Percentiles rank a stretch among this genome's conserved stretches.
Conservation (phyloP, 23 tunicate genomes). For the Phallusia fumigata region DNA sequence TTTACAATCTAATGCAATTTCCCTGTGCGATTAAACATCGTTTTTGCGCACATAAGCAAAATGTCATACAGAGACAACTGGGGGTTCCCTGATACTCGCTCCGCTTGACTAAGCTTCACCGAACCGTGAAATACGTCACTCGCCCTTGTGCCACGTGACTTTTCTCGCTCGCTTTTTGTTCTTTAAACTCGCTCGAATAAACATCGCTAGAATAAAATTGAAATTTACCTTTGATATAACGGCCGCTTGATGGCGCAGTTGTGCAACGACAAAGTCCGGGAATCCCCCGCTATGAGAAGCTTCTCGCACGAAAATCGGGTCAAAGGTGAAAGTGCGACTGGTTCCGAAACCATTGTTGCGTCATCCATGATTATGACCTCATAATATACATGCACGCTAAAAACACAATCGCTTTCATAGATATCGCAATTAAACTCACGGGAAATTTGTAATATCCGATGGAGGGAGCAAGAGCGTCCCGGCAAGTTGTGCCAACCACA, state of each 20-base stretch:
- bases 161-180: no score
- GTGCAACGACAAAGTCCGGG: background rate
- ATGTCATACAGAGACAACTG: no score
- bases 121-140: no score
- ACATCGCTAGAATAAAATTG: no score
- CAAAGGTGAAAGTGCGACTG: slow-evolving; percentile 25
- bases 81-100: no score
- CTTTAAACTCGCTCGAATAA: no score
- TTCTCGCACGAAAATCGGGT: slow-evolving; percentile 28
- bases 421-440: background rate
- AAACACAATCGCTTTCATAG: no score
- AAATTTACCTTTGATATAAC: slow-evolving; percentile 23
- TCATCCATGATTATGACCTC: slow-evolving; percentile 36
- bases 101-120: no score
- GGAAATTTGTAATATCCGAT: slow-evolving; percentile 49
- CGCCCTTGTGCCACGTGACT: no score
- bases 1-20: no score
- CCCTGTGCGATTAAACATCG: no score
- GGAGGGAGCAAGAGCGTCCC: slow-evolving; percentile 15
- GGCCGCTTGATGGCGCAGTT: background rate
- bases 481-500: slow-evolving; percentile 17
- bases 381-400: background rate
- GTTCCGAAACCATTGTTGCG: slow-evolving; percentile 18
- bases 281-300: slow-evolving; percentile 45
- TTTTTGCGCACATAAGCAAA: no score